Conservation (phyloP, 2,797 vertebrate genomes). For the Sebastes minor region DNA sequence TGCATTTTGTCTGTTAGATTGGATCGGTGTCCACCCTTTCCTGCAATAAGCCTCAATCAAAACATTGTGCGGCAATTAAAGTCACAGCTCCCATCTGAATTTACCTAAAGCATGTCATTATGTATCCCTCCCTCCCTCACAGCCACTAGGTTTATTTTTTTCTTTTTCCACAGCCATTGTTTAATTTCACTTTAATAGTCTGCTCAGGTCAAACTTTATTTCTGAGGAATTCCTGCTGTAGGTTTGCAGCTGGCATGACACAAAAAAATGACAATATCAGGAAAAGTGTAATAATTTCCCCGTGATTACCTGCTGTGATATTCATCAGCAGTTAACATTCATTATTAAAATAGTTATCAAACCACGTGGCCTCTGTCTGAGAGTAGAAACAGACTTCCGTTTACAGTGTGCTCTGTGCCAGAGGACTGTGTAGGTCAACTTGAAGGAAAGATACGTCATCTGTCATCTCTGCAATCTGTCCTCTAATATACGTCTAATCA, state of each 20-base stretch:
- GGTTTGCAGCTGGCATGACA: background rate
- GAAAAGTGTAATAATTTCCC: background rate
- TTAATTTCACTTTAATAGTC: background rate
- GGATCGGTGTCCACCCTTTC: slow-evolving; percentile 69
- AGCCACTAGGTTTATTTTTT: background rate
- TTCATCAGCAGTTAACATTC: background rate
- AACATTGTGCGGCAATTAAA: slow-evolving; percentile 37
- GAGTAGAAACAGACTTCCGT: background rate
- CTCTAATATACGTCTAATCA: background rate
- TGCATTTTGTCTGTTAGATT: slow-evolving; percentile 34
- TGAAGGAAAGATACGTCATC: background rate
- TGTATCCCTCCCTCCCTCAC: background rate
- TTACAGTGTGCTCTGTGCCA: background rate
- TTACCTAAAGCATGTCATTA: background rate
- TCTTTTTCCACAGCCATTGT: background rate
- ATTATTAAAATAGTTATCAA: background rate
- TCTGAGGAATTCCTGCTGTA: slow-evolving; percentile 2
- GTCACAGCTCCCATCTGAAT: slow-evolving; percentile 13
- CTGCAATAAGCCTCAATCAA: slow-evolving; percentile 47
- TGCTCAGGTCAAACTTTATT: background rate
- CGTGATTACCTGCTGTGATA: background rate
- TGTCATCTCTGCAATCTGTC: background rate
- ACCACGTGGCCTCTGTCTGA: background rate
- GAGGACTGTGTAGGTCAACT: background rate
- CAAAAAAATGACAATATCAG: slow-evolving; percentile 25